Conservation (phyloP, 2,888 invertebrate species). For the Acronicta alni region DNA sequence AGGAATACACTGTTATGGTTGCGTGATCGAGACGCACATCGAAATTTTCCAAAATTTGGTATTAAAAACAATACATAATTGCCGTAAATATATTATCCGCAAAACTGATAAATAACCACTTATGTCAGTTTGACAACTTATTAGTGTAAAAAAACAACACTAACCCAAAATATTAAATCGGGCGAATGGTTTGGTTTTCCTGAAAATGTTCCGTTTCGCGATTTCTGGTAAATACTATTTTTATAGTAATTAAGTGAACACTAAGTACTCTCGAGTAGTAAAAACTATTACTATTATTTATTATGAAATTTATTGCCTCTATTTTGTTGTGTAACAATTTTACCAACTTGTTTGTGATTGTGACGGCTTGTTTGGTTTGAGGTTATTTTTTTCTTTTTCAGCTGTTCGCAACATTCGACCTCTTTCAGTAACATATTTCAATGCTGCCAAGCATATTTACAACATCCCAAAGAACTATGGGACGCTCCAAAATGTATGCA, state of each 20-base stretch:
- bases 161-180: constrained; percentile 15
- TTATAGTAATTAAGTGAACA: constrained; percentile 25
- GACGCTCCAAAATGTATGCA: constrained; percentile 53
- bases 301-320: constrained; percentile 33
- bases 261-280: constrained; percentile 6
- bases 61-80: too few relatives aligned
- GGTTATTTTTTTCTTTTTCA: constrained; percentile 80
- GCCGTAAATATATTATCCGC: background rate
- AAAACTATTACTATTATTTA: constrained; percentile 16
- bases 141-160: background rate
- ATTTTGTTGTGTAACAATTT: constrained; percentile 48
- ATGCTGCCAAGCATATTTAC: constrained; percentile 70
- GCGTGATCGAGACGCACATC: background rate
- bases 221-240: constrained; percentile 72
- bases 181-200: constrained; percentile 26
- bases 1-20: constrained; percentile 6
- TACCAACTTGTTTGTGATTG: constrained; percentile 52
- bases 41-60: too few relatives aligned
- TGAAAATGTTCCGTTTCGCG: constrained; percentile 74
- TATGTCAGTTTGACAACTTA: constrained; percentile 10
- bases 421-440: constrained; percentile 65
- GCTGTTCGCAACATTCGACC: constrained; percentile 74
- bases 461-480: constrained; percentile 66
- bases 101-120: background rate
- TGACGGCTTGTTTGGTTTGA: constrained; percentile 64